A percentile compares a stretch with the other conserved stretches of the same genome.
Conservation (phyloP, 2,888 invertebrate genomes). For the Polyploca ridens region DNA sequence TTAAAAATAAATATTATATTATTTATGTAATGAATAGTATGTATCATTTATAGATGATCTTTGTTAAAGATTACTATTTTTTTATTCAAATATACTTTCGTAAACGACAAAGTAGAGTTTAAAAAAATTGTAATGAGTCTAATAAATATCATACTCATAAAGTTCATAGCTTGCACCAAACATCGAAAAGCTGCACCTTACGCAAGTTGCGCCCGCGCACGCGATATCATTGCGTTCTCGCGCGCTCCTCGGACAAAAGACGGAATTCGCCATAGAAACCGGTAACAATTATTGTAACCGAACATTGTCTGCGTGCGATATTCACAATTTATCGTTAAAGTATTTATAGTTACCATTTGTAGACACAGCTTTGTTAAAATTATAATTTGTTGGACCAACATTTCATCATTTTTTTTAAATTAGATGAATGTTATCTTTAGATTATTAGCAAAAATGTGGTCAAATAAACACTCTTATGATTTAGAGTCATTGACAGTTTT, state of each 20-base stretch:
- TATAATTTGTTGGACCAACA: not conserved
- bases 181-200: constrained; percentile 34
- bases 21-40: no score
- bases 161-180: constrained; percentile 14
- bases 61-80: no score
- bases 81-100: no score
- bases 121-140: no score
- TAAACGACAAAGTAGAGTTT: no score
- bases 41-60: no score
- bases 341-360: not conserved
- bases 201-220: constrained; percentile 40
- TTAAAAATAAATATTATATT: no score
- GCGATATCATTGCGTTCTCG: constrained; percentile 24
- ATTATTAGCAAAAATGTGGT: no score
- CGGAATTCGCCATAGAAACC: constrained; percentile 28
- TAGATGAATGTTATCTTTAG: no score
- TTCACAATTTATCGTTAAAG: not conserved
- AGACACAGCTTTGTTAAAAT: not conserved
- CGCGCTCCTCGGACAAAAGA: constrained; percentile 18
- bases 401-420: not conserved
- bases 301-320: constrained; percentile 9
- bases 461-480: no score
- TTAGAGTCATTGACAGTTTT: no score
- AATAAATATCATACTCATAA: no score
- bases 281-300: constrained; percentile 11